Evolutionary conservation across 2,888 invertebrate species (phyloP), one percentile per base, ranked within the genome.

Genomic region (Neelides folsomi): DNA sequence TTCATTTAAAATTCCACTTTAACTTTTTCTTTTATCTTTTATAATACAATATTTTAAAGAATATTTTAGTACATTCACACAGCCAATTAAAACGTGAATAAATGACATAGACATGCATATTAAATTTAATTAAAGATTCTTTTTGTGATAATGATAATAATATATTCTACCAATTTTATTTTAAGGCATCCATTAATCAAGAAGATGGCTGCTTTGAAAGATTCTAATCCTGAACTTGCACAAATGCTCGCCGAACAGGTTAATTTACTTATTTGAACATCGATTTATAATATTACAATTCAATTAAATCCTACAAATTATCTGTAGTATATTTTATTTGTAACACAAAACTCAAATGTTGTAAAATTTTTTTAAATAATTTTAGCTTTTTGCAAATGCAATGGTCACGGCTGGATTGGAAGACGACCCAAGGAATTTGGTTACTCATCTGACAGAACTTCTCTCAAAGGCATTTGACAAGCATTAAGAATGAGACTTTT

Each of bases 331-430:
- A 16, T n/a, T 45, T 39, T 39, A 34, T 36, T 40, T 20, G 1
- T 44, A 41, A 35, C 18, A n/a, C 15, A 15, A 16, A 15, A 37
- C 19, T 47, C 20, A 9, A n/a, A 15, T 36, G 34, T 34, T 40
- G 13, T 18, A 20, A 8, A 35, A 12, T 38, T 56, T 41, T 52
- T 36, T 53, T 44, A 61, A 63, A 62, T 53, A 66, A 62, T 74
- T 77, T 54, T 68, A 85, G 80, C 70, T 97, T 38, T 95, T 93
- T 70, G 81, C 83, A 52, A 93, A 94, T 70, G 87, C 93, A 0
- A 88, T 97, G 88, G 87, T 94, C 9, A 85, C 86, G 4, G 95
- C 95, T 38, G 95, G 95, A 9, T 76, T 97, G 34, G 79, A 93
- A 1, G 85, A 92, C 69, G 94, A 97, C 74, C 86, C 95, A 0